These are phyloP conservation scores for western clawed frog (Xenopus tropicalis) DNA, from an alignment of 2,113 vertebrate genomes.

Conservation along the genomic window UCB_Xtro_10.0 CM004445.2:80425501-80426000, in stretches of 20 bases:
- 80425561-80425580: too few relatives aligned
- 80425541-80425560: too few relatives aligned
- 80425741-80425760: not conserved
- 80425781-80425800: not conserved
- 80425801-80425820: not conserved
- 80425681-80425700: conserved; percentile 9
- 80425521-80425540: too few relatives aligned
- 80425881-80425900: not conserved
- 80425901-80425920: too few relatives aligned
- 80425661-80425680: conserved; percentile 19
- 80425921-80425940: too few relatives aligned
- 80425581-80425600: not conserved
- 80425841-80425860: not conserved
- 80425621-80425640: conserved; percentile 15
- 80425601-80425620: conserved; percentile 18
- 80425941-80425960: too few relatives aligned
- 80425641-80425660: conserved; percentile 15
- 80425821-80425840: not conserved
- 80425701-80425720: conserved; percentile 7
- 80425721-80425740: not conserved
- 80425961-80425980: too few relatives aligned
- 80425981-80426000: too few relatives aligned
- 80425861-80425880: not conserved
- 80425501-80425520: too few relatives aligned
- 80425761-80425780: not conserved